A percentile compares a stretch with the other conserved stretches of the same genome.
Conservation (phyloP, 92 coral and sea anemone species). For the Muricea muricata region DNA sequence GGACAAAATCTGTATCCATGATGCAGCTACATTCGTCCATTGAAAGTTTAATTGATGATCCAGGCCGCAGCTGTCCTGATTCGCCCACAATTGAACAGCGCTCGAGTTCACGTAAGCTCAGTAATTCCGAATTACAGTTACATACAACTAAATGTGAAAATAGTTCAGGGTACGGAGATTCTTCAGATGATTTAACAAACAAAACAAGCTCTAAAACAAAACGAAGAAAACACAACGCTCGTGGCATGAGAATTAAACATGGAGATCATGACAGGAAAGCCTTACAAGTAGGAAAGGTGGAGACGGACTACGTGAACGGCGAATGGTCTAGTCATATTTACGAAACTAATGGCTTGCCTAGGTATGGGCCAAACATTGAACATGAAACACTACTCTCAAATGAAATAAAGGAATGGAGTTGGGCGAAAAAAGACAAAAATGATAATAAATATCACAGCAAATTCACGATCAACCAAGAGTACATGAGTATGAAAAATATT, state of each 20-base stretch:
- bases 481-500: slow-evolving; percentile 8
- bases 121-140: slow-evolving; percentile 36
- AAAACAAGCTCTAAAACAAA: not conserved
- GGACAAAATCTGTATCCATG: slow-evolving; percentile 21
- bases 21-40: slow-evolving; percentile 20
- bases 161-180: slow-evolving; percentile 48
- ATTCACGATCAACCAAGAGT: not conserved
- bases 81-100: slow-evolving; percentile 6
- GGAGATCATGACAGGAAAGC: not conserved
- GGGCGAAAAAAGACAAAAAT: slow-evolving; percentile 17
- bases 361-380: not conserved
- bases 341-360: not conserved
- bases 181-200: slow-evolving; percentile 36
- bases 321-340: not conserved
- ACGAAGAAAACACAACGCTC: not conserved
- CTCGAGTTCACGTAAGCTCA: not conserved
- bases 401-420: slow-evolving; percentile 1
- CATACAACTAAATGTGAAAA: slow-evolving; percentile 8
- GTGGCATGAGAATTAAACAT: not conserved
- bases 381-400: not conserved
- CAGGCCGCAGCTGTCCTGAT: not conserved
- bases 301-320: slow-evolving; percentile 23
- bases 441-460: slow-evolving; percentile 6
- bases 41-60: slow-evolving; percentile 9
- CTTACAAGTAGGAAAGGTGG: slow-evolving; percentile 26